Percentiles rank a stretch among this genome's conserved stretches.
Evolutionary conservation across 1,140 invertebrate species (phyloP).

Genomic region (Portunus trituberculatus): DNA sequence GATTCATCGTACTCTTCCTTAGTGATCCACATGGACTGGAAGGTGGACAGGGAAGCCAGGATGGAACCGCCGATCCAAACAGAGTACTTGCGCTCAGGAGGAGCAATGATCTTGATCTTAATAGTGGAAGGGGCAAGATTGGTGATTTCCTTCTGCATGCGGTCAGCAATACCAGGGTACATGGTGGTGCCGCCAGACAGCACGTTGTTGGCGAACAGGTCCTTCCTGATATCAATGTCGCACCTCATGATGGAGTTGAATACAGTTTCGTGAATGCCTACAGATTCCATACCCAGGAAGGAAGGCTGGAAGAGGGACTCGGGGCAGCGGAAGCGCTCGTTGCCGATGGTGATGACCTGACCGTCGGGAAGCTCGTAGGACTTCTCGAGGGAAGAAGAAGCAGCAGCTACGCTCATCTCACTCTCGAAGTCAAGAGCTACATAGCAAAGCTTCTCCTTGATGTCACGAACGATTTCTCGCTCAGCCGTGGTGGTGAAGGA

Average conservation of each 20-base stretch:
- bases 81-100: slow-evolving; percentile 73
- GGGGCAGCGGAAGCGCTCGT: slow-evolving; percentile 93
- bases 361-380: slow-evolving; percentile 80
- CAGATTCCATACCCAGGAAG: slow-evolving; percentile 90
- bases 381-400: slow-evolving; percentile 61
- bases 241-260: slow-evolving; percentile 86
- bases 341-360: slow-evolving; percentile 97
- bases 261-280: slow-evolving; percentile 91
- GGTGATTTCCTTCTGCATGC: slow-evolving; percentile 95
- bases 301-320: slow-evolving; percentile 92
- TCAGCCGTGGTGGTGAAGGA: slow-evolving; percentile 85
- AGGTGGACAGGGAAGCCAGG: slow-evolving; percentile 71
- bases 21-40: slow-evolving; percentile 73
- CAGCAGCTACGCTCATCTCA: slow-evolving; percentile 66
- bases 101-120: slow-evolving; percentile 82
- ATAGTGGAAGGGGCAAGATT: slow-evolving; percentile 90
- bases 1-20: slow-evolving; percentile 73
- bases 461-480: slow-evolving; percentile 94
- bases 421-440: slow-evolving; percentile 84
- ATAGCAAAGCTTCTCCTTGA: slow-evolving; percentile 95
- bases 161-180: slow-evolving; percentile 92
- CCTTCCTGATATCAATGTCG: slow-evolving; percentile 81
- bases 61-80: slow-evolving; percentile 75
- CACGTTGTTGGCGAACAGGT: slow-evolving; percentile 87
- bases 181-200: slow-evolving; percentile 88